These are phyloP conservation scores for Sitta europaea DNA, from an alignment of 2,113 vertebrate genomes.

Conservation along the genomic window DNA sequence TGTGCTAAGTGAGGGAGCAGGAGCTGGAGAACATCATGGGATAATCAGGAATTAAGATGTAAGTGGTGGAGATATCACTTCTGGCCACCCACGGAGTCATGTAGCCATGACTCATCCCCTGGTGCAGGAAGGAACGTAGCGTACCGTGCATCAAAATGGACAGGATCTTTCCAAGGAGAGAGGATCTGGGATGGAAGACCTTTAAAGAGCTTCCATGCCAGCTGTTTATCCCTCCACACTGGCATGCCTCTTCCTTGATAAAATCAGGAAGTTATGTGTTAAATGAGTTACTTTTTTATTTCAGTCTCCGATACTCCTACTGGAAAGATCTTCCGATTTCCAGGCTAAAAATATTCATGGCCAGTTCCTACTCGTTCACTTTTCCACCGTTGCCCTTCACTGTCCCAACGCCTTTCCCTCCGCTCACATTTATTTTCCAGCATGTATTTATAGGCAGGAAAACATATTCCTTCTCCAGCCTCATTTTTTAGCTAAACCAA, in stretches of 20 bases:
- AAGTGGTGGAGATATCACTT: slow-evolving; percentile 50
- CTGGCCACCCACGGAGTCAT: slow-evolving; percentile 62
- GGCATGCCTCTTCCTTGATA: background rate
- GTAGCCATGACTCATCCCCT: slow-evolving; percentile 51
- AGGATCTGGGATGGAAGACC: background rate
- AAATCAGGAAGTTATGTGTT: background rate
- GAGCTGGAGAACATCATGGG: slow-evolving; percentile 53
- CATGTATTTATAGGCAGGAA: slow-evolving; percentile 27
- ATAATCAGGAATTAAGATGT: slow-evolving; percentile 49
- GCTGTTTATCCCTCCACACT: background rate
- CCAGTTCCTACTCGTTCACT: slow-evolving; percentile 30
- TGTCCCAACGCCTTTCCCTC: background rate
- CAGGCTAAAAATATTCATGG: slow-evolving; percentile 23
- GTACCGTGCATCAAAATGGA: slow-evolving; percentile 21
- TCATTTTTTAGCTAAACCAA: background rate
- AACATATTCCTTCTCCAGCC: background rate
- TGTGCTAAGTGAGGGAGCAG: background rate
- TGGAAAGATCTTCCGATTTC: slow-evolving; percentile 36
- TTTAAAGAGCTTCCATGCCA: background rate
- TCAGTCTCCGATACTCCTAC: background rate
- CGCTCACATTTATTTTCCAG: background rate
- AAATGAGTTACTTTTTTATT: background rate
- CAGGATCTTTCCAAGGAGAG: slow-evolving; percentile 30
- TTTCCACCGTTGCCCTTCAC: background rate
- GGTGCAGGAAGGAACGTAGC: slow-evolving; percentile 35